These are phyloP conservation scores for Oenanthe oenanthe DNA, from an alignment of 2,113 vertebrate species.

Conservation along the genomic window DNA sequence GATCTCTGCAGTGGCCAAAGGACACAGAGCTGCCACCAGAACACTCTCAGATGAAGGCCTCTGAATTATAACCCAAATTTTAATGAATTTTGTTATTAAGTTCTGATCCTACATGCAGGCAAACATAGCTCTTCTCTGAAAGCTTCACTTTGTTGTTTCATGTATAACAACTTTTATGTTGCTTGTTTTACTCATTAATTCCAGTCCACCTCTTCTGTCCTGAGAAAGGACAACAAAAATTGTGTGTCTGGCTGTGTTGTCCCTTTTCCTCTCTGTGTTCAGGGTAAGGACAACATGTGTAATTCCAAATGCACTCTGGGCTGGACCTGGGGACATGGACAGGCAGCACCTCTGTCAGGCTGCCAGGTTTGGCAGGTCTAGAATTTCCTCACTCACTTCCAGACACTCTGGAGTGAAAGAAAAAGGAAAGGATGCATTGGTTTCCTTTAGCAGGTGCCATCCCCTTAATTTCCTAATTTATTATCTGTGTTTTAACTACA, in stretches of 20 bases:
- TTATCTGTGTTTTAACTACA: neutral
- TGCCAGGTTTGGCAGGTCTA: neutral
- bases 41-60: neutral
- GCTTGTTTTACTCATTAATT: neutral
- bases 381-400: neutral
- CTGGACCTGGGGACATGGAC: neutral
- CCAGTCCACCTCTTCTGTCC: neutral
- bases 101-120: neutral
- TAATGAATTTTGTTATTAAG: neutral
- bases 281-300: neutral
- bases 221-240: neutral
- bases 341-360: neutral
- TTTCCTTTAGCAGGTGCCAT: neutral
- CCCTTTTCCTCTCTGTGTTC: neutral
- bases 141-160: neutral
- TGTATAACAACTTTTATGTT: neutral
- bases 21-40: neutral
- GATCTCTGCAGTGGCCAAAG: neutral
- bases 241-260: neutral
- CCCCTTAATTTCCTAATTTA: neutral
- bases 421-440: neutral
- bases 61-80: neutral
- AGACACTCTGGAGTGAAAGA: neutral
- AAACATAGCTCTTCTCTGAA: neutral
- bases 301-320: neutral